A percentile compares a stretch with the other conserved stretches of the same genome.
These are phyloP conservation scores for Furcifer pardalis DNA, from an alignment of 2,797 vertebrate species.

Conservation along the genomic window DNA sequence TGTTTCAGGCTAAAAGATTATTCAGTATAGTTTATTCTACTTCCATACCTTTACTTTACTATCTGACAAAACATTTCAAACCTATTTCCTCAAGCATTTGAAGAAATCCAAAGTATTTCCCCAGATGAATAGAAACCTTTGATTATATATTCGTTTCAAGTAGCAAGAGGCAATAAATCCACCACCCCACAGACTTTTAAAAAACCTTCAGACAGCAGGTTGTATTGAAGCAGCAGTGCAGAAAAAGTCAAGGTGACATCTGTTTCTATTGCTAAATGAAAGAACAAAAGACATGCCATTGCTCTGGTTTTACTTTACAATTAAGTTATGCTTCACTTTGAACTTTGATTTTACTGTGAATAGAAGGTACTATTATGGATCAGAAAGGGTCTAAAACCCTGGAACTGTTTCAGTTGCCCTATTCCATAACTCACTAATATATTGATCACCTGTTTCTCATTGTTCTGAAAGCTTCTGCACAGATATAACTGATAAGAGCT, in stretches of 20 bases:
- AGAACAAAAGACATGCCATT: background rate
- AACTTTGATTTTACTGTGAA: background rate
- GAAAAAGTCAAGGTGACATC: background rate
- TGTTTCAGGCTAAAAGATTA: background rate
- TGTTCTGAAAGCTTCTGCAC: background rate
- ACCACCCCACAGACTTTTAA: too few species aligned
- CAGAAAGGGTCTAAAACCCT: background rate
- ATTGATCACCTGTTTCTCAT: background rate
- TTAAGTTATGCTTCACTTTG: background rate
- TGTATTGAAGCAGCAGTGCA: background rate
- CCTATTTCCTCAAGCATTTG: background rate
- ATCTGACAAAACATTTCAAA: background rate
- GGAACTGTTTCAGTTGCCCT: background rate
- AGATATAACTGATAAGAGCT: background rate
- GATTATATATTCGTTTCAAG: too few species aligned
- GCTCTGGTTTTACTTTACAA: background rate
- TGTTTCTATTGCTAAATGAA: background rate
- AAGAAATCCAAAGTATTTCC: background rate
- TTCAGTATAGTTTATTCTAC: background rate
- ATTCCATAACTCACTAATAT: background rate
- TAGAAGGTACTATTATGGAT: background rate
- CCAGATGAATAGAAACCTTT: background rate
- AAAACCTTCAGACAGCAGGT: background rate
- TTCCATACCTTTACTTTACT: too few species aligned
- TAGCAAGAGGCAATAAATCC: too few species aligned